phyloP scores from a whole-genome alignment of 2,888 invertebrate species.

The Caenorhabditis angaria region DNA sequence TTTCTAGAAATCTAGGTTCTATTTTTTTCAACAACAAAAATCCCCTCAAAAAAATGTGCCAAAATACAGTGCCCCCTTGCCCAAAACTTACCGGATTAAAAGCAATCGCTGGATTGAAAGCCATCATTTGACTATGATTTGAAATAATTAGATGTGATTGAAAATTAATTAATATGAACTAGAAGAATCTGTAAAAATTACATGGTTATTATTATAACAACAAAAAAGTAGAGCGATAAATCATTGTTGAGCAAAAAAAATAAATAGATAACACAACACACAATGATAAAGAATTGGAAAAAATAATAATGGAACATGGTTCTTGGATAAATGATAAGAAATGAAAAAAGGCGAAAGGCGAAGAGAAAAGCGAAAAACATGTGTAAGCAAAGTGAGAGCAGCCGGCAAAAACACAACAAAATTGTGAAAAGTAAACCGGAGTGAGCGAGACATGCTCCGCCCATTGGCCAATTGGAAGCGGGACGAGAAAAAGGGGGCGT shows the following conservation, averaged over 20 bases:
- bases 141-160: too few species aligned
- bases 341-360: neutral
- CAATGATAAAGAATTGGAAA: neutral
- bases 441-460: neutral
- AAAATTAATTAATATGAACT: conserved; percentile 1
- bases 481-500: neutral
- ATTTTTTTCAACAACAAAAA: too few species aligned
- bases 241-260: too few species aligned
- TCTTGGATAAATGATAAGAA: conserved; percentile 2
- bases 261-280: neutral
- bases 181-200: neutral
- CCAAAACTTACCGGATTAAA: conserved; percentile 8
- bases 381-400: neutral
- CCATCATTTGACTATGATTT: conserved; percentile 14
- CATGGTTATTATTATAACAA: too few species aligned
- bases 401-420: neutral
- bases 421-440: neutral
- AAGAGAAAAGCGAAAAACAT: neutral
- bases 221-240: too few species aligned
- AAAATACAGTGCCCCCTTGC: too few species aligned
- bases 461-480: neutral
- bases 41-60: neutral
- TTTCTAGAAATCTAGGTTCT: too few species aligned
- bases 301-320: neutral
- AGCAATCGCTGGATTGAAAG: conserved; percentile 6